These are phyloP conservation scores for Artemisiospiza belli DNA, from an alignment of 2,113 vertebrate species.

Conservation along the genomic window DNA sequence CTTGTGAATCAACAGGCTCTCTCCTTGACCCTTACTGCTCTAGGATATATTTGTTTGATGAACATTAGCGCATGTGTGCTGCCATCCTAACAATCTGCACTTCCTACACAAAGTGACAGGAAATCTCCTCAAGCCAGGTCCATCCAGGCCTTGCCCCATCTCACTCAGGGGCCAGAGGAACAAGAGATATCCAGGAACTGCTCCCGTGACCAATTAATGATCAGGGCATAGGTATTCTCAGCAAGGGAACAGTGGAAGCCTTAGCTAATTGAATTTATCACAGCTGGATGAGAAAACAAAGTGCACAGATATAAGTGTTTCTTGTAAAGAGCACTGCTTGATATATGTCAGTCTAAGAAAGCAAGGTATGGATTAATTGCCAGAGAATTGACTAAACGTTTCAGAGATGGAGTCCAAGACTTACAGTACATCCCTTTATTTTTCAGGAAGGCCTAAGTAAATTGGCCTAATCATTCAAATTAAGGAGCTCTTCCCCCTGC, in stretches of 20 bases:
- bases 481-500: slow-evolving; percentile 14
- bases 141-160: background rate
- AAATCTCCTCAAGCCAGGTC: background rate
- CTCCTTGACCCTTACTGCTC: background rate
- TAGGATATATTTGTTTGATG: background rate
- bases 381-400: slow-evolving; percentile 22
- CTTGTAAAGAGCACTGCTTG: background rate
- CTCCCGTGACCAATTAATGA: background rate
- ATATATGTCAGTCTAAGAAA: slow-evolving; percentile 15
- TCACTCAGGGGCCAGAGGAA: background rate
- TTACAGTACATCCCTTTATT: background rate
- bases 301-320: background rate
- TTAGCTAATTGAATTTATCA: slow-evolving; percentile 21
- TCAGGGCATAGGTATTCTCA: fast-evolving
- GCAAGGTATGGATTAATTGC: slow-evolving; percentile 35
- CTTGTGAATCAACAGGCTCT: background rate
- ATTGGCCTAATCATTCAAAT: slow-evolving; percentile 64
- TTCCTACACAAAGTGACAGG: background rate
- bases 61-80: fast-evolving
- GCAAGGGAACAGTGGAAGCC: background rate
- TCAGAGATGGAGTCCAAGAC: slow-evolving; percentile 30
- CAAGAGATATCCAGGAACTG: background rate
- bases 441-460: slow-evolving; percentile 42
- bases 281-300: slow-evolving; percentile 18
- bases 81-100: background rate